Percentiles rank a stretch among this genome's conserved stretches.
These are phyloP conservation scores for Crambe crambe DNA, from an alignment of 37 sponge, comb jelly and placozoan species.

Conservation along the genomic window DNA sequence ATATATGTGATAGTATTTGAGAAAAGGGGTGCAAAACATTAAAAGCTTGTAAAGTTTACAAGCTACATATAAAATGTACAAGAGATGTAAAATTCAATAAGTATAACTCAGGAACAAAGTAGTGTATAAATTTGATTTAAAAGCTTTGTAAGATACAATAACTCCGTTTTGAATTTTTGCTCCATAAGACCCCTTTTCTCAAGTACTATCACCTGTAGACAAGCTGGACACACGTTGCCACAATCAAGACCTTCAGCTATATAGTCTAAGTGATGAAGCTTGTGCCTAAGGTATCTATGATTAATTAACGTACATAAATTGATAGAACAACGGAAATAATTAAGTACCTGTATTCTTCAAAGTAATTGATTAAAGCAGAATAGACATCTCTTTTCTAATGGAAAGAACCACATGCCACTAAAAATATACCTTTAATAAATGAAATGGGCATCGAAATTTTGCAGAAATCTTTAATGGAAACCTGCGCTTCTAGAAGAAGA, in stretches of 20 bases:
- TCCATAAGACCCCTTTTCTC: too few relatives aligned
- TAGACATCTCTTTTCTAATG: not conserved
- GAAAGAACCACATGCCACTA: not conserved
- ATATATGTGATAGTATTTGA: too few relatives aligned
- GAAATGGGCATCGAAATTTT: not conserved
- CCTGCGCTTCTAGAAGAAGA: not conserved
- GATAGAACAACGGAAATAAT: too few relatives aligned
- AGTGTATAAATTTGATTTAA: too few relatives aligned
- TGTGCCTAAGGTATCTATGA: conserved; percentile 1
- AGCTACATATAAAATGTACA: too few relatives aligned
- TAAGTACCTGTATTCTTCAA: not conserved
- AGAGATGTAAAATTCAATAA: too few relatives aligned
- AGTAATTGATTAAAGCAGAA: not conserved
- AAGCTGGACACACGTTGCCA: conserved; percentile 10
- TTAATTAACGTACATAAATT: not conserved
- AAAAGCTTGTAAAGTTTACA: too few relatives aligned
- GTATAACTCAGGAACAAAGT: too few relatives aligned
- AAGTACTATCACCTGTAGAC: conserved; percentile 4
- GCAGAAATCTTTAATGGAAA: conserved; percentile 1
- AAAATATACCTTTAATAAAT: not conserved
- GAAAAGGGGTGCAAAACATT: too few relatives aligned
- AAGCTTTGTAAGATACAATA: too few relatives aligned
- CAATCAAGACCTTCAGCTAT: not conserved
- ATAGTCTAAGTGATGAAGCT: not conserved
- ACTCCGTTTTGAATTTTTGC: too few relatives aligned